Evolutionary conservation across 2,113 vertebrate species (phyloP).

Genomic region (Phyllopteryx taeniolatus): DNA sequence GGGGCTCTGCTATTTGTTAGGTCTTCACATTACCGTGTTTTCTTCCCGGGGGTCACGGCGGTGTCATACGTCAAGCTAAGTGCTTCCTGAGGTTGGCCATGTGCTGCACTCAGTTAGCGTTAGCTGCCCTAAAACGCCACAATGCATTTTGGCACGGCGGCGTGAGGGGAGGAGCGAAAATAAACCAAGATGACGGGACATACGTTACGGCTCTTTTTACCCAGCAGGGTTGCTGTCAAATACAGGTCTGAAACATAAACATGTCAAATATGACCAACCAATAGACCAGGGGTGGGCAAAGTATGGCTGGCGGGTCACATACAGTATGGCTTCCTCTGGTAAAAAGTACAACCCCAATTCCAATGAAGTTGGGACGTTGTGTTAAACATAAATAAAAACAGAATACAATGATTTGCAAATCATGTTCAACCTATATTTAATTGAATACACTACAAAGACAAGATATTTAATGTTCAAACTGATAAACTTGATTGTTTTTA

Average conservation of each 20-base stretch:
- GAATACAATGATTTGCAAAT: no score
- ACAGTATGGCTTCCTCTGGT: no score
- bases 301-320: no score
- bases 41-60: slow-evolving; percentile 34
- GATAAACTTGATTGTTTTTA: no score
- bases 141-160: not conserved
- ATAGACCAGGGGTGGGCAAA: not conserved
- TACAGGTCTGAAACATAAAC: not conserved
- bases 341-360: no score
- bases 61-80: slow-evolving; percentile 53
- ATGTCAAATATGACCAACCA: no score
- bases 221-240: not conserved
- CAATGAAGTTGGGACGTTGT: no score
- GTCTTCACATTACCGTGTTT: slow-evolving; percentile 3
- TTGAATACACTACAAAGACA: no score
- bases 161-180: slow-evolving; percentile 3
- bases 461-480: no score
- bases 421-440: no score
- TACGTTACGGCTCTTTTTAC: not conserved
- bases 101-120: slow-evolving; percentile 16
- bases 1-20: slow-evolving; percentile 5
- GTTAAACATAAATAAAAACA: no score
- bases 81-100: slow-evolving; percentile 58
- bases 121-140: not conserved
- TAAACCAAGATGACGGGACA: not conserved